Conservation (phyloP, 2,888 invertebrate genomes). For the Phengaris alcon region DNA sequence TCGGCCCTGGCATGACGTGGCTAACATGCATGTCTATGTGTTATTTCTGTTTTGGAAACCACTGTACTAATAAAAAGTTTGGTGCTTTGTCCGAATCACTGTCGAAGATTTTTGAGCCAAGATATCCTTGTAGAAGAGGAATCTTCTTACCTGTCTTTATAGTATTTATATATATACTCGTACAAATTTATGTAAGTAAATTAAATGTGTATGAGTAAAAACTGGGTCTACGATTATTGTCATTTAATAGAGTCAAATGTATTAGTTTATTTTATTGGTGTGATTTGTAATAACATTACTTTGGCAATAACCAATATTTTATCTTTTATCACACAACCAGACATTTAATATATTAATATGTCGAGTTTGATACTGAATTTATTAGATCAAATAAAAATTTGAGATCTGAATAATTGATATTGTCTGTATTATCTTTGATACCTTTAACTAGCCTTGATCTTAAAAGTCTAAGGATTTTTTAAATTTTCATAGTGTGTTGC, state of each 20-base stretch:
- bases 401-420: background rate
- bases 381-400: background rate
- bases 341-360: background rate
- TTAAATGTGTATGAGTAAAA: background rate
- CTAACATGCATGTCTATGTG: too few relatives aligned
- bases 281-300: background rate
- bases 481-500: too few relatives aligned
- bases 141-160: too few relatives aligned
- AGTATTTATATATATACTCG: too few relatives aligned
- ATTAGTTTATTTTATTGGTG: background rate
- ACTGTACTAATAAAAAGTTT: too few relatives aligned
- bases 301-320: background rate
- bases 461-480: background rate
- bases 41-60: too few relatives aligned
- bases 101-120: too few relatives aligned
- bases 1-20: too few relatives aligned
- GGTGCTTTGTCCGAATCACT: too few relatives aligned
- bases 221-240: background rate
- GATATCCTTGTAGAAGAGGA: too few relatives aligned
- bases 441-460: background rate
- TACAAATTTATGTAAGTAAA: too few relatives aligned
- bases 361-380: background rate
- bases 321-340: background rate
- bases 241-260: background rate
- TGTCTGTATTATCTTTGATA: background rate